Evolutionary conservation across 2,113 vertebrate genomes (phyloP).

Genomic region (Reinhardtius hippoglossoides): DNA sequence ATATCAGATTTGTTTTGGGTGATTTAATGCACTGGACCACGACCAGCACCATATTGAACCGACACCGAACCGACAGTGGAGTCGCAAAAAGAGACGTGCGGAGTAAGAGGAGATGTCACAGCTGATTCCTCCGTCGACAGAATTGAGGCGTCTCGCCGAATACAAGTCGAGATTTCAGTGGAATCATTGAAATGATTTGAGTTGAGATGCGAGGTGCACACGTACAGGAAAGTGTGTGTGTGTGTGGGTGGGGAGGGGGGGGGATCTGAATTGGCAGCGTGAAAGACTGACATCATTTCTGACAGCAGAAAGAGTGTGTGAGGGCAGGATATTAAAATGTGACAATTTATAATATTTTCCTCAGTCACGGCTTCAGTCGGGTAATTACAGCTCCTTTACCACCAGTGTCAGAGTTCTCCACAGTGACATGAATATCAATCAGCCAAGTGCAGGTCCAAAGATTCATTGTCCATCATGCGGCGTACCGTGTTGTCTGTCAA

Average conservation of each 20-base stretch:
- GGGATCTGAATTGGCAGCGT: not conserved
- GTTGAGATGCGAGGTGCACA: not conserved
- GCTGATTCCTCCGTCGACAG: conserved; percentile 19
- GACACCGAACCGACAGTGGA: conserved; percentile 50
- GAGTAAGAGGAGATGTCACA: not conserved
- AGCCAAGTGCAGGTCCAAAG: no score
- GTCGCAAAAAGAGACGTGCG: conserved; percentile 10
- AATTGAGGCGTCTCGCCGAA: conserved; percentile 1
- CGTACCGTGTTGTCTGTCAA: no score
- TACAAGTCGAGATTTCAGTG: not conserved
- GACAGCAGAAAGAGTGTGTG: not conserved
- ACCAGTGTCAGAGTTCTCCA: not conserved
- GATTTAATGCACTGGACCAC: conserved; percentile 27
- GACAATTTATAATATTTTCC: not conserved
- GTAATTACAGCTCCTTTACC: conserved; percentile 1
- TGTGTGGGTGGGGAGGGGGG: no score
- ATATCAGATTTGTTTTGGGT: conserved; percentile 39
- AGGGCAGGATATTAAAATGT: not conserved
- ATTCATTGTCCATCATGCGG: not conserved
- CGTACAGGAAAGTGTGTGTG: not conserved
- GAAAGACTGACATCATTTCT: not conserved
- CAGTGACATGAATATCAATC: not conserved
- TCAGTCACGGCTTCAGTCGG: not conserved
- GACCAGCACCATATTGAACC: conserved; percentile 31
- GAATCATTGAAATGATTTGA: not conserved